These are phyloP conservation scores for Drosophila miranda DNA, from an alignment of 1,140 invertebrate genomes.

Conservation along the genomic window DNA sequence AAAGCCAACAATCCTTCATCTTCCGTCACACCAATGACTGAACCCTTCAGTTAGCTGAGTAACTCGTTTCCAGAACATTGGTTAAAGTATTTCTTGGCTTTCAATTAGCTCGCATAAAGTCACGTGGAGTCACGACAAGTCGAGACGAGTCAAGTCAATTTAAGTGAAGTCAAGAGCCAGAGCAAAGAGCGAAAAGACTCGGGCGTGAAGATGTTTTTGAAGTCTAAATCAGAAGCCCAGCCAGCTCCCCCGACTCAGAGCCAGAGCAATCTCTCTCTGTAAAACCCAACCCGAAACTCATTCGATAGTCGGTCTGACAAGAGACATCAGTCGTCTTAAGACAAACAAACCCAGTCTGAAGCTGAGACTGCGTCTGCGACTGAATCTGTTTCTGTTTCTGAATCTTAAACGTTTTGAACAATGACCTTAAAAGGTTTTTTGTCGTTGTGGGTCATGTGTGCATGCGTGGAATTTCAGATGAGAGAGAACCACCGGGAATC, in stretches of 20 bases:
- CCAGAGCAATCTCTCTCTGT: neutral
- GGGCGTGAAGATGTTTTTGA: slow-evolving; percentile 24
- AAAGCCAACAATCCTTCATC: no score
- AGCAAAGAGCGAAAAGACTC: slow-evolving; percentile 32
- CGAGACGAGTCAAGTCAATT: slow-evolving; percentile 13
- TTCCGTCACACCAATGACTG: neutral
- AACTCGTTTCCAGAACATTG: neutral
- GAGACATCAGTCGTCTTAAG: neutral
- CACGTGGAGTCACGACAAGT: slow-evolving; percentile 17
- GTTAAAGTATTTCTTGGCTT: slow-evolving; percentile 14
- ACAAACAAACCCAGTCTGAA: slow-evolving; percentile 4
- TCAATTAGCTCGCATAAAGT: slow-evolving; percentile 31
- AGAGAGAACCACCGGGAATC: neutral
- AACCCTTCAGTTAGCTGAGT: no score
- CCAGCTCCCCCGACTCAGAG: slow-evolving; percentile 1
- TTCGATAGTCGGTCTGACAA: neutral
- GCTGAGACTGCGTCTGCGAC: neutral
- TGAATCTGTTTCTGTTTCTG: slow-evolving; percentile 5
- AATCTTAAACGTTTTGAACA: slow-evolving; percentile 45
- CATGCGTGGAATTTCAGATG: slow-evolving; percentile 19
- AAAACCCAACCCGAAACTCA: slow-evolving; percentile 1
- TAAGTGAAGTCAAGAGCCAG: slow-evolving; percentile 32
- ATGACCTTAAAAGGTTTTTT: slow-evolving; percentile 56
- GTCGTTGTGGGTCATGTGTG: slow-evolving; percentile 29
- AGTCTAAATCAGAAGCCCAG: slow-evolving; percentile 23